Evolutionary conservation across 1,140 invertebrate species (phyloP).

Genomic region (Eufriesea mexicana): DNA sequence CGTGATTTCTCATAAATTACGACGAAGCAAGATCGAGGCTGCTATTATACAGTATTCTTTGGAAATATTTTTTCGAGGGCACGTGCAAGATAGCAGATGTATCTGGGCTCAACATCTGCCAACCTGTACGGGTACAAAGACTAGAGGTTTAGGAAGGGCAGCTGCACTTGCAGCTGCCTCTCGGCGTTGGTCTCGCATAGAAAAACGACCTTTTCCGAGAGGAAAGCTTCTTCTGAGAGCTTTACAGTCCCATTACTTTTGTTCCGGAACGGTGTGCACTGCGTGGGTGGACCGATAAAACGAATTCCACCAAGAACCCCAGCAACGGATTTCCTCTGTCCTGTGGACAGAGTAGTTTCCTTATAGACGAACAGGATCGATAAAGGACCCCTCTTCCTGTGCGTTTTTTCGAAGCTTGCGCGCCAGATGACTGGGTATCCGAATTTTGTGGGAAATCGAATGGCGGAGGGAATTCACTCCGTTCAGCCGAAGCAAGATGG

Average conservation of each 20-base stretch:
- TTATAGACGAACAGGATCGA: background rate
- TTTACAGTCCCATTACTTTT: conserved; percentile 7
- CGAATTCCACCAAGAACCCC: background rate
- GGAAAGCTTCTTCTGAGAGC: background rate
- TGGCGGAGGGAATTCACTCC: no score
- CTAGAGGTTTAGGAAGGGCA: conserved; percentile 48
- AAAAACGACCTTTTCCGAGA: conserved; percentile 31
- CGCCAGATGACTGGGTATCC: background rate
- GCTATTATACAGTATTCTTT: no score
- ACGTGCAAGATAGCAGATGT: conserved; percentile 73
- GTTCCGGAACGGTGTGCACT: background rate
- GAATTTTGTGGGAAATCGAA: background rate
- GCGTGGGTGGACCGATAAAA: conserved; percentile 20
- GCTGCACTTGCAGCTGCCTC: conserved; percentile 40
- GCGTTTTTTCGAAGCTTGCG: background rate
- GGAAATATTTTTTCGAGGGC: conserved; percentile 39
- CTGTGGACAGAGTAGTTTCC: background rate
- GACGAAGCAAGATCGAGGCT: no score
- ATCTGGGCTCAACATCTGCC: conserved; percentile 73
- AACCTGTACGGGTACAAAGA: conserved; percentile 72
- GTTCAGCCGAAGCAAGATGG: no score
- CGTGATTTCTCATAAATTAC: no score
- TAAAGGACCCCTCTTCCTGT: background rate
- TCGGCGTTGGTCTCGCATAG: background rate
- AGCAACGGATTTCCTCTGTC: background rate